These are phyloP conservation scores for Adelognathus sp. DNA, from an alignment of 2,888 invertebrate genomes.

Conservation along the genomic window DNA sequence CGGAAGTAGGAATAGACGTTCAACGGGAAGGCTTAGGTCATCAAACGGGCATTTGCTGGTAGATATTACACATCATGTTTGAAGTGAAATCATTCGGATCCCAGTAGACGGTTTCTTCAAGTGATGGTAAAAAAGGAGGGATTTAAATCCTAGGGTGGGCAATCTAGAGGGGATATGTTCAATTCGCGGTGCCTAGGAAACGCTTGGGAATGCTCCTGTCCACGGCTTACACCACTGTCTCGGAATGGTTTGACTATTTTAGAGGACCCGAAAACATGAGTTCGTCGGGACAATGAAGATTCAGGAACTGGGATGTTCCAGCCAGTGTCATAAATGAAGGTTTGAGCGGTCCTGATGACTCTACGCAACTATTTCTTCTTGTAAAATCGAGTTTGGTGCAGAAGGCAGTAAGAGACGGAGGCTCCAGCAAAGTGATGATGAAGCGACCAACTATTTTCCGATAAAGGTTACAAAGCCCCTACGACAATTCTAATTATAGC, in stretches of 20 bases:
- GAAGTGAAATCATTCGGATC: too few species aligned
- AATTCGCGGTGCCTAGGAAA: not conserved
- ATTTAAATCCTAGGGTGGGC: not conserved
- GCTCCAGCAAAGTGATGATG: too few species aligned
- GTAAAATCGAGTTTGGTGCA: not conserved
- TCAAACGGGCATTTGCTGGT: too few species aligned
- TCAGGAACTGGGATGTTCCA: not conserved
- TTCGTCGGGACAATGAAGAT: not conserved
- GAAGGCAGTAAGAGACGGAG: too few species aligned
- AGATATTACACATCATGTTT: too few species aligned
- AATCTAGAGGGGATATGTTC: not conserved
- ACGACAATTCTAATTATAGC: not conserved
- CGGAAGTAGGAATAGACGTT: too few species aligned
- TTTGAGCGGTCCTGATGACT: not conserved
- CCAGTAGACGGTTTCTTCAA: too few species aligned
- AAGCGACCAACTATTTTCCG: too few species aligned
- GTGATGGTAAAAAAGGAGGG: not conserved
- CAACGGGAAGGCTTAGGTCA: not conserved
- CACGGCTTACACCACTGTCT: too few species aligned
- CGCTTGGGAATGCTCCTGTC: not conserved
- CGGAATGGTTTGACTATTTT: too few species aligned
- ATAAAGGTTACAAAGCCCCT: not conserved
- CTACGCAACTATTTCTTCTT: not conserved
- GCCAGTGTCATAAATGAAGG: not conserved
- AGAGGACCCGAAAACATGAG: not conserved